phyloP scores from a whole-genome alignment of 2,888 invertebrate species.

The Acronicta psi region DNA sequence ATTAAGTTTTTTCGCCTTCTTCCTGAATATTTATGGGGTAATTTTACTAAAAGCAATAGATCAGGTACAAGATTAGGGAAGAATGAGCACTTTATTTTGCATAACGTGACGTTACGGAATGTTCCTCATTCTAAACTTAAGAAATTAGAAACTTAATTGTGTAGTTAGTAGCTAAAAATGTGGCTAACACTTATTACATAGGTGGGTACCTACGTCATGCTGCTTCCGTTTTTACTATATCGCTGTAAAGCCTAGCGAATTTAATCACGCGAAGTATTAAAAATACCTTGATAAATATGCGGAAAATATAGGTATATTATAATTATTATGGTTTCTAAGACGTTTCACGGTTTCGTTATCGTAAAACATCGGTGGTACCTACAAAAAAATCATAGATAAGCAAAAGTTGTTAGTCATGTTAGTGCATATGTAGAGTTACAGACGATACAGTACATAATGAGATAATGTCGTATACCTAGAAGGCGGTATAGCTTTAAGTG shows the following conservation, averaged over 20 bases:
- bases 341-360: too few relatives aligned
- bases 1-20: slow-evolving; percentile 80
- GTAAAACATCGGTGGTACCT: too few relatives aligned
- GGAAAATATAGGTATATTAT: too few relatives aligned
- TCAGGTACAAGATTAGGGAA: slow-evolving; percentile 70
- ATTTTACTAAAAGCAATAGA: slow-evolving; percentile 87
- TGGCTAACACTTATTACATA: slow-evolving; percentile 16
- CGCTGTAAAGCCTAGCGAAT: neutral
- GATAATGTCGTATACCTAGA: slow-evolving; percentile 68
- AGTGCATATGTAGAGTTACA: slow-evolving; percentile 48
- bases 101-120: slow-evolving; percentile 42
- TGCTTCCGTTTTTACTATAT: neutral
- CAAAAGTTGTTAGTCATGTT: slow-evolving; percentile 44
- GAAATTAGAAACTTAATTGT: slow-evolving; percentile 17
- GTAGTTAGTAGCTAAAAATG: slow-evolving; percentile 3
- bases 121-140: slow-evolving; percentile 27
- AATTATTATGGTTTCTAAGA: too few relatives aligned
- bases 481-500: slow-evolving; percentile 85
- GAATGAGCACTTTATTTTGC: slow-evolving; percentile 61
- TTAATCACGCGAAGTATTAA: too few relatives aligned
- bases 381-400: neutral
- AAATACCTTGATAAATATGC: too few relatives aligned
- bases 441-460: slow-evolving; percentile 67
- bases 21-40: slow-evolving; percentile 86
- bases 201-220: neutral